Evolutionary conservation across 2,797 vertebrate genomes (phyloP), one percentile per base, ranked within the genome.

Genomic region (Dryobates pubescens): DNA sequence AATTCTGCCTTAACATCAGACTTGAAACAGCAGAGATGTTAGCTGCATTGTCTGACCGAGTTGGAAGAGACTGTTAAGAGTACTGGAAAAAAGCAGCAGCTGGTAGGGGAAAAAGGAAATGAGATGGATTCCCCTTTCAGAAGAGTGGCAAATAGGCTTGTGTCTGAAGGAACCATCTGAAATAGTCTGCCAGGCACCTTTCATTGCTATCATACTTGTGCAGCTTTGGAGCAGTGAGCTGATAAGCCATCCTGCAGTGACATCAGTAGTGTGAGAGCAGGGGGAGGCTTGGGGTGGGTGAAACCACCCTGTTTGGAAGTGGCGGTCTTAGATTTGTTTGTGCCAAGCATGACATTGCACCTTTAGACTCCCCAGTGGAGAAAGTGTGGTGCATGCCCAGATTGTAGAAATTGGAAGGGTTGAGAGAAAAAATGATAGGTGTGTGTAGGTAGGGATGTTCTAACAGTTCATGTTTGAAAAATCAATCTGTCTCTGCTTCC

Each of bases 211-310:
- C 87, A 5, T 5, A 34, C 76, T 75, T 6, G 63, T 76, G 82
- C 89, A 88, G 92, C 89, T 94, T 88, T 81, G 57, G 79, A 81
- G 74, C 85, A 59, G 63, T 12, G 67, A 89, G 87, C 91, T 82
- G 95, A 86, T 96, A 96, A 96, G 70, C 56, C 34, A 14, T 57
- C 80, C 88, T 72, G 64, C 68, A 77, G 79, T 59, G 38, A 9
- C 92, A 15, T 6, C 68, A 61, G 26, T 7, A 7, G 41, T 9
- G 34, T 0, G 29, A 81, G n/a, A 11, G 49, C 73, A 82, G 27
- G 82, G 85, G 91, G 47, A 94, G 84, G 23, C 58, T 56, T 13
- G 36, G 45, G 27, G 41, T 53, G 88, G n/a, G 59, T 75, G 87
- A 76, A n/a, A 23, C 43, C 57, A 15, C 65, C 65, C 61, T 0